Percentiles rank a stretch among this genome's conserved stretches.
phyloP scores from a whole-genome alignment of 2,888 invertebrate species.

The Dryomyza anilis region DNA sequence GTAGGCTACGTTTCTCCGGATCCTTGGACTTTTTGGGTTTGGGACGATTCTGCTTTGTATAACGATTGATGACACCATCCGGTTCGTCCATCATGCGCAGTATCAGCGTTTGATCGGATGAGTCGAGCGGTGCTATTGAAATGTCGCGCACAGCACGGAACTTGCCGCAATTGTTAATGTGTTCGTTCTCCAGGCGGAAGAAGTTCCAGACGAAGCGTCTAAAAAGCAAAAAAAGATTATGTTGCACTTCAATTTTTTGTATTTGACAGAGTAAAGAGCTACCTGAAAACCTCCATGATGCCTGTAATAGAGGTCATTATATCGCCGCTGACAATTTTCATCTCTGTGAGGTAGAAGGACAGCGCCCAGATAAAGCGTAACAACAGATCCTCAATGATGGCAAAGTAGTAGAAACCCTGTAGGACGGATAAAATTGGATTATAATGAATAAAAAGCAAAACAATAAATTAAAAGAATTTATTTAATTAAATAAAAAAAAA shows the following conservation, averaged over 20 bases:
- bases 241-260: not conserved
- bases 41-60: conserved; percentile 67
- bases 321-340: conserved; percentile 75
- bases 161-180: conserved; percentile 98
- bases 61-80: conserved; percentile 81
- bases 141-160: conserved; percentile 98
- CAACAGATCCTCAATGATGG: conserved; percentile 92
- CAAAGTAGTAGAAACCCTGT: conserved; percentile 91
- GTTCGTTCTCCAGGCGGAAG: conserved; percentile 98
- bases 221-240: conserved; percentile 31
- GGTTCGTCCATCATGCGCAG: conserved; percentile 95
- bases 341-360: conserved; percentile 83
- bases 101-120: conserved; percentile 88
- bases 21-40: conserved; percentile 68
- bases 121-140: conserved; percentile 90
- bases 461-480: conserved; percentile 6
- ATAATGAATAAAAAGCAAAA: conserved; percentile 9
- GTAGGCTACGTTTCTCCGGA: conserved; percentile 65
- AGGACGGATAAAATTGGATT: conserved; percentile 35
- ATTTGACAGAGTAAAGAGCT: conserved; percentile 27
- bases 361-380: conserved; percentile 93
- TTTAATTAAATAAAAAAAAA: not conserved
- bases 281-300: conserved; percentile 89
- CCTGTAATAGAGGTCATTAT: conserved; percentile 83
- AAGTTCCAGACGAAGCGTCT: conserved; percentile 99